Conservation (phyloP, 2,888 invertebrate species). For the Arge pagana region DNA sequence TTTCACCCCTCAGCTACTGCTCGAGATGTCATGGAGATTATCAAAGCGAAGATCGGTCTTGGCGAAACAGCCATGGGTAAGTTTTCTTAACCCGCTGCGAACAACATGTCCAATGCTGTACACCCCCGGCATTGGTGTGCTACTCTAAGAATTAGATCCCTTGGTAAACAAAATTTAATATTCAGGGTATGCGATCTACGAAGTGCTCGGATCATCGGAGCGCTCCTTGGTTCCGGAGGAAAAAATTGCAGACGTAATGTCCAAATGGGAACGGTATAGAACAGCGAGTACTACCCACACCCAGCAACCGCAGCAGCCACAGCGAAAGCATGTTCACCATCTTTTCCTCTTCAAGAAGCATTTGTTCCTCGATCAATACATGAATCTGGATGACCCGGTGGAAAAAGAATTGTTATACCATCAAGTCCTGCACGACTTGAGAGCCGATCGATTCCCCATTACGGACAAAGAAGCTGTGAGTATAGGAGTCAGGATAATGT, state of each 20-base stretch:
- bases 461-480: slow-evolving; percentile 93
- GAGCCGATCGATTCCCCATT: slow-evolving; percentile 90
- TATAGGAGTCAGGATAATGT: slow-evolving; percentile 34
- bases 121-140: no score
- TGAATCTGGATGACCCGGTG: slow-evolving; percentile 81
- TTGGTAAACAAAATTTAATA: slow-evolving; percentile 17
- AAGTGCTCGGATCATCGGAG: slow-evolving; percentile 86
- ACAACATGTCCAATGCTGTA: background rate
- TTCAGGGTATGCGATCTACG: slow-evolving; percentile 88
- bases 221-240: slow-evolving; percentile 83
- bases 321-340: slow-evolving; percentile 64
- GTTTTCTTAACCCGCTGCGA: slow-evolving; percentile 34
- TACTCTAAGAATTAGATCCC: no score
- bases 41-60: slow-evolving; percentile 88
- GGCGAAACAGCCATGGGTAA: slow-evolving; percentile 74
- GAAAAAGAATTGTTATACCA: slow-evolving; percentile 94
- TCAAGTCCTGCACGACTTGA: slow-evolving; percentile 87
- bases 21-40: slow-evolving; percentile 83
- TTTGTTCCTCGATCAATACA: slow-evolving; percentile 77
- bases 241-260: slow-evolving; percentile 92
- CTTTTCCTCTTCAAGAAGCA: slow-evolving; percentile 82
- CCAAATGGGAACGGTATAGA: slow-evolving; percentile 91
- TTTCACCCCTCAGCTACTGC: slow-evolving; percentile 94
- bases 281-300: slow-evolving; percentile 66
- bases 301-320: slow-evolving; percentile 49